Percentiles rank a stretch among this genome's conserved stretches.
phyloP scores from a whole-genome alignment of 2,888 invertebrate species.

The Caenorhabditis doughertyi region DNA sequence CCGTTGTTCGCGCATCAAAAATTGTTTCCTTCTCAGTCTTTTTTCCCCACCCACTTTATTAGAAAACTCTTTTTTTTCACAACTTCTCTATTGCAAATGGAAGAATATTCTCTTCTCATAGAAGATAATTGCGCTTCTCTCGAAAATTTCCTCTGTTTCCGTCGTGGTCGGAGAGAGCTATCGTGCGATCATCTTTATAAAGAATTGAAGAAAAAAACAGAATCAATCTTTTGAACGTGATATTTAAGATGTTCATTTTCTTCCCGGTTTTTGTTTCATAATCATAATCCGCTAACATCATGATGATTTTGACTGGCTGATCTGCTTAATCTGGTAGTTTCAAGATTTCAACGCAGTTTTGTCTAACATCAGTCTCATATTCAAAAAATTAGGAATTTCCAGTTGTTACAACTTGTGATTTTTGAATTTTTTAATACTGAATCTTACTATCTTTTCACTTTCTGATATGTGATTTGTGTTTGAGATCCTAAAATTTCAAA shows the following conservation, averaged over 20 bases:
- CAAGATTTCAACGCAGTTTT: conserved; percentile 2
- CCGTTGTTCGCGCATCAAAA: conserved; percentile 19
- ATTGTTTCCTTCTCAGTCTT: conserved; percentile 8
- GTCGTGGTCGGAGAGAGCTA: conserved; percentile 1
- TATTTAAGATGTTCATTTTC: conserved; percentile 10
- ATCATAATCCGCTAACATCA: conserved; percentile 28
- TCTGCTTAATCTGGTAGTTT: conserved; percentile 21
- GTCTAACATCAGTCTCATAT: neutral
- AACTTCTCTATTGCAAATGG: conserved; percentile 8
- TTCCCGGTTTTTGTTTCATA: conserved; percentile 20
- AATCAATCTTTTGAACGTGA: conserved; percentile 18
- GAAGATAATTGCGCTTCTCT: conserved; percentile 41
- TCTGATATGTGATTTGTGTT: too few relatives aligned
- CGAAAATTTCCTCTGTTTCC: conserved; percentile 9
- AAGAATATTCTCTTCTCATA: conserved; percentile 18
- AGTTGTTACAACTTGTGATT: neutral
- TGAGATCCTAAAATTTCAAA: too few relatives aligned
- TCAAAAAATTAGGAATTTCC: neutral
- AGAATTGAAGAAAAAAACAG: neutral
- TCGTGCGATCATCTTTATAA: neutral
- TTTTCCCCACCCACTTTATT: neutral
- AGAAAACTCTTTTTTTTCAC: neutral
- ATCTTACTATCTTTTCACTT: too few relatives aligned
- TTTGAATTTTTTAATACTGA: too few relatives aligned
- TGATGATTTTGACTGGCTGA: neutral